A percentile compares a stretch with the other conserved stretches of the same genome.
phyloP scores from a whole-genome alignment of 2,888 invertebrate genomes.

The Acrocera orbiculus region DNA sequence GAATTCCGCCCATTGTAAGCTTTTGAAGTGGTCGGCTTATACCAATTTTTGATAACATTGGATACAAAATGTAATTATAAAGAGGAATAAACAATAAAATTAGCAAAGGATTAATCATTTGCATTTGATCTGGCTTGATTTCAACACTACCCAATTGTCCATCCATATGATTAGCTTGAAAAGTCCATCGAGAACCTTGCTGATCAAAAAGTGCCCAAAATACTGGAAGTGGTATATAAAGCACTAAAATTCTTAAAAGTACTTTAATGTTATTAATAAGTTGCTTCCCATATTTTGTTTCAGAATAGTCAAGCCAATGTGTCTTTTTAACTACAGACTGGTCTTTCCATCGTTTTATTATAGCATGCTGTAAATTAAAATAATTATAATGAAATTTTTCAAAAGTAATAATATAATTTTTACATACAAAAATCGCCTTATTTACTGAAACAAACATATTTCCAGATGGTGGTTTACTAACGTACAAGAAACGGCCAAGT shows the following conservation, averaged over 20 bases:
- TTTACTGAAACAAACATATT: conserved; percentile 49
- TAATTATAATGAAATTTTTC: neutral
- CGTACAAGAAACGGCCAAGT: conserved; percentile 44
- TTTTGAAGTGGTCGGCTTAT: conserved; percentile 64
- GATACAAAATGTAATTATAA: conserved; percentile 66
- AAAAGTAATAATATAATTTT: neutral
- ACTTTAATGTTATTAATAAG: conserved; percentile 63
- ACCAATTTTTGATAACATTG: conserved; percentile 48
- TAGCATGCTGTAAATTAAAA: conserved; percentile 33
- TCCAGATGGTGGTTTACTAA: conserved; percentile 46
- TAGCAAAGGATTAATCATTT: conserved; percentile 74
- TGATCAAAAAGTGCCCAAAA: conserved; percentile 94
- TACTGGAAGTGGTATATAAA: conserved; percentile 73
- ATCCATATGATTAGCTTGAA: conserved; percentile 79
- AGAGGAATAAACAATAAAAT: conserved; percentile 74
- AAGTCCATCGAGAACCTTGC: conserved; percentile 82
- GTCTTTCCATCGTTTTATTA: conserved; percentile 27
- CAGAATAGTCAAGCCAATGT: conserved; percentile 82
- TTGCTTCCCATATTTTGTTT: conserved; percentile 46
- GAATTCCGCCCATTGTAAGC: conserved; percentile 69
- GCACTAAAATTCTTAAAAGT: conserved; percentile 53
- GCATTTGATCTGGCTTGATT: conserved; percentile 87
- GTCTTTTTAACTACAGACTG: too few relatives aligned
- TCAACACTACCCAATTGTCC: conserved; percentile 56
- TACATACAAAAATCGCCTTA: conserved; percentile 45